Base-by-base conservation (phyloP, 2,797 vertebrate species). In the Poecile montanus region DNA sequence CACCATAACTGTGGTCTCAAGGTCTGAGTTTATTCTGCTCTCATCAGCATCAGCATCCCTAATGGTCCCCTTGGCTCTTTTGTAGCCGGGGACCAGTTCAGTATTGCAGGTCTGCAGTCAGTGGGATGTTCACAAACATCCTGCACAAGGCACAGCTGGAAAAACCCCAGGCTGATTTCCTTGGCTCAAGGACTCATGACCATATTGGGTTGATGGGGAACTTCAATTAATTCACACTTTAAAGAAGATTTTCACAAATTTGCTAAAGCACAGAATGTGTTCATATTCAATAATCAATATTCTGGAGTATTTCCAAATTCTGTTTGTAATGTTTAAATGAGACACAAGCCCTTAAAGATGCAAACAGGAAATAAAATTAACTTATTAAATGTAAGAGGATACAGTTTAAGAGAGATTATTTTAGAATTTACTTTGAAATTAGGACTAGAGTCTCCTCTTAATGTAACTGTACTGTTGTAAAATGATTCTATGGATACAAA, bases 381-480 rank as follows among this genome's bases (percentile, higher is more conserved):
- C 16, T 48, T 60, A 62, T 12, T 66, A 51, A 63, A 91, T 70
- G 63, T 36, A 61, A 63, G 57, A 91, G 16, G 34, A 89, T 20
- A 11, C 18, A 50, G 36, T 36, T 80, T 88, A 73, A 67, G 15
- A 74, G 6, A 71, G 51, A 60, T 80, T 62, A 56, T 81, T 89
- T 90, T 62, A 74, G 36, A 63, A 62, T 71, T 84, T 91, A 45
- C 51, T 90, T 85, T 85, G 47, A 94, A 91, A 92, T 91, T 62
- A 91, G 34, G 32, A 70, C 38, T 61, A 58, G 44, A 42, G 72
- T 88, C 26, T 72, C 27, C 50, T 57, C 36, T 80, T 68, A 82
- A 32, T 62, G 17, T 26, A 88, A 82, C 44, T 40, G 42, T 45
- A 30, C 20, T 20, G 26, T 34, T 84, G 62, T 19, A 45, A 36